These are phyloP conservation scores for Arge pagana DNA, from an alignment of 2,888 invertebrate species.

Conservation along the genomic window DNA sequence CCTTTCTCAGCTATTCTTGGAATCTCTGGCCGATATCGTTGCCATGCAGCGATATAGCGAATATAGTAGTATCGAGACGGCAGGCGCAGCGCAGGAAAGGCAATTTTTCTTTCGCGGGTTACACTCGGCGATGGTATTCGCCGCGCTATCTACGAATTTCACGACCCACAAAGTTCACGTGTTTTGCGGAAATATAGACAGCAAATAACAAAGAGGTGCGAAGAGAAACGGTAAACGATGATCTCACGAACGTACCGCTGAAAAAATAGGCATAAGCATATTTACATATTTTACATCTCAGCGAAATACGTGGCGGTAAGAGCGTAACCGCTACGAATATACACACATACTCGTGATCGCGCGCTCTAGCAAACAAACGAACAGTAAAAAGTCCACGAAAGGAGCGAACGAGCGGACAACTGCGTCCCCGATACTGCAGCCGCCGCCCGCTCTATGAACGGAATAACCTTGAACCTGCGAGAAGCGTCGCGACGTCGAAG, in stretches of 20 bases:
- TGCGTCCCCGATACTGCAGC: slow-evolving; percentile 12
- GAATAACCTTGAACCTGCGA: slow-evolving; percentile 20
- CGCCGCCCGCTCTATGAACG: slow-evolving; percentile 10
- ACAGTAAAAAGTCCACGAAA: too few species aligned
- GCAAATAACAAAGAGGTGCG: slow-evolving; percentile 7
- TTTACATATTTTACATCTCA: not conserved
- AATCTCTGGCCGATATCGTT: slow-evolving; percentile 6
- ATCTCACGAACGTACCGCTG: not conserved
- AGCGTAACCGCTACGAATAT: not conserved
- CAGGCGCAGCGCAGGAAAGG: too few species aligned
- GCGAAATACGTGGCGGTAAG: not conserved
- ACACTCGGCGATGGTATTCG: too few species aligned
- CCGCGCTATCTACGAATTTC: not conserved
- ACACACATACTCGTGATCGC: not conserved
- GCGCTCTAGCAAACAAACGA: too few species aligned
- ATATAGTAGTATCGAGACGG: too few species aligned
- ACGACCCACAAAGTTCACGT: not conserved
- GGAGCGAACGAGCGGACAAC: not conserved
- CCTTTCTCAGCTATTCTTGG: not conserved
- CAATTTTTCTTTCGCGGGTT: too few species aligned
- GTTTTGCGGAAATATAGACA: not conserved
- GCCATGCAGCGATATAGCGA: too few species aligned
- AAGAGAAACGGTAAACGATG: slow-evolving; percentile 17
- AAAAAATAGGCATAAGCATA: slow-evolving; percentile 6
- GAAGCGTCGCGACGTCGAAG: slow-evolving; percentile 12